Conservation (phyloP, 1,140 invertebrate genomes). For the Procambarus clarkii region DNA sequence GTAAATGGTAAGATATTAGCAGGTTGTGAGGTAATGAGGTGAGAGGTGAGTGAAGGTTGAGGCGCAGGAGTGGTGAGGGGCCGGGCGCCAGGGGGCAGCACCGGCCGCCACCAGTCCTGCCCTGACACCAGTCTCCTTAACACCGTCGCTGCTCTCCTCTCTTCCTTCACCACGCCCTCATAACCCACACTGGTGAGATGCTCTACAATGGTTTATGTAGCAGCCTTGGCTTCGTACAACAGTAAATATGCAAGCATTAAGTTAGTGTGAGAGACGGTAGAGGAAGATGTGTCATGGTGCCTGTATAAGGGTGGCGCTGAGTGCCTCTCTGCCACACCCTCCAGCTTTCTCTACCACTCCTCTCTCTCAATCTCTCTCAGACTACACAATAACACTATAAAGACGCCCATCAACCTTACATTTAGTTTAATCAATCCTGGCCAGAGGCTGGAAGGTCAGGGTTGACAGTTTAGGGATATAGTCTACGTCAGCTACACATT, state of each 20-base stretch:
- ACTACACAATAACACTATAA: too few relatives aligned
- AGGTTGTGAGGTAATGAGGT: constrained; percentile 32
- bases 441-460: too few relatives aligned
- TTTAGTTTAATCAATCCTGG: too few relatives aligned
- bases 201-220: too few relatives aligned
- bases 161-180: background rate
- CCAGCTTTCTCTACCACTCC: constrained; percentile 13
- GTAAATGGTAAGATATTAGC: background rate
- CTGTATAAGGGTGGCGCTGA: background rate
- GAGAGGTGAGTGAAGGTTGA: background rate
- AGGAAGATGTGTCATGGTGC: constrained; percentile 8
- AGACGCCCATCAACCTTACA: too few relatives aligned
- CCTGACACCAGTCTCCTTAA: constrained; percentile 9
- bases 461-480: too few relatives aligned
- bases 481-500: too few relatives aligned
- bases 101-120: constrained; percentile 17
- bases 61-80: background rate
- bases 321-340: constrained; percentile 52
- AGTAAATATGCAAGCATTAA: too few relatives aligned
- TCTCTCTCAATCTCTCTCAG: too few relatives aligned
- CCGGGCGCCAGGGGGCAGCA: constrained; percentile 39
- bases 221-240: too few relatives aligned
- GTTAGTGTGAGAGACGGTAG: too few relatives aligned
- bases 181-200: too few relatives aligned
- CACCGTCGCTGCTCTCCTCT: background rate